Evolutionary conservation across 2,113 vertebrate genomes (phyloP).

Genomic region (Gopherus flavomarginatus): DNA sequence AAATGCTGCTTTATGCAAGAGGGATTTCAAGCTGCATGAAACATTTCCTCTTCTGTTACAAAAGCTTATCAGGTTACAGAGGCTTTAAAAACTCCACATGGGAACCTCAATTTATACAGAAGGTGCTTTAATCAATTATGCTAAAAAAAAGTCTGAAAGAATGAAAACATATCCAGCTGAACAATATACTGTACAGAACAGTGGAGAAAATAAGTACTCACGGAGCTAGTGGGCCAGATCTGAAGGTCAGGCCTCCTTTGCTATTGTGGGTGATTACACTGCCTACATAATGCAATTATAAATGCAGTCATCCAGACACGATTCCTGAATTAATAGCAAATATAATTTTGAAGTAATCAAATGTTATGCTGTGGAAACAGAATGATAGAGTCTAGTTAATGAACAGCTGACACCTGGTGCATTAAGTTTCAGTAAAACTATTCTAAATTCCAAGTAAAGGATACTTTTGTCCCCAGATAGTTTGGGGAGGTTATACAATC

Average conservation of each 20-base stretch:
- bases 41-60: conserved; percentile 78
- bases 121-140: conserved; percentile 52
- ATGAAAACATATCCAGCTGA: conserved; percentile 45
- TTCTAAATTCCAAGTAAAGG: conserved; percentile 9
- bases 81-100: conserved; percentile 57
- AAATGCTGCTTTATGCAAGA: conserved; percentile 70
- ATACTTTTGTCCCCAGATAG: not conserved
- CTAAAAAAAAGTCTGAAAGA: conserved; percentile 40
- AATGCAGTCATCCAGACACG: not conserved
- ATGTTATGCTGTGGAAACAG: not conserved
- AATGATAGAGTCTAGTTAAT: not conserved
- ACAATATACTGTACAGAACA: conserved; percentile 36
- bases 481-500: not conserved
- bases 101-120: conserved; percentile 57
- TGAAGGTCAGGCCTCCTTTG: conserved; percentile 33
- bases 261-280: not conserved
- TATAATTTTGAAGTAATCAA: not conserved
- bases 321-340: conserved; percentile 6
- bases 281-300: not conserved
- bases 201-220: conserved; percentile 20
- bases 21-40: conserved; percentile 65
- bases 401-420: not conserved
- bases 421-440: not conserved
- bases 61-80: conserved; percentile 80
- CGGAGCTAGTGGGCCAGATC: conserved; percentile 1